Percentiles rank a stretch among this genome's conserved stretches.
These are phyloP conservation scores for Mythimna albipuncta DNA, from an alignment of 2,888 invertebrate genomes.

Conservation along the genomic window DNA sequence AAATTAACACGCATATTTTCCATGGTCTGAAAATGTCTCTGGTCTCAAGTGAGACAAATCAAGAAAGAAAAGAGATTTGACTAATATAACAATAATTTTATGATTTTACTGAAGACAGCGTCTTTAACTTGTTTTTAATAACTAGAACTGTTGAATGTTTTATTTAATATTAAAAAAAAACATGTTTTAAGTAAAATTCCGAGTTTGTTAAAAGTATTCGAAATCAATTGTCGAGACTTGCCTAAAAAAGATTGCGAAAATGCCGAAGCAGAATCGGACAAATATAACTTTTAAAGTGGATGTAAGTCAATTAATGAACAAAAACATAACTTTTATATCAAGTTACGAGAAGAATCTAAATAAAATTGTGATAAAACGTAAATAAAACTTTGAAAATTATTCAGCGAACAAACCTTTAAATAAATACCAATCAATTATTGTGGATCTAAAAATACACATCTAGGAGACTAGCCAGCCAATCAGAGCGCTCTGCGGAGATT, in stretches of 20 bases:
- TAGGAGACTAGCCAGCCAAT: conserved; percentile 4
- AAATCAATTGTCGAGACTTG: not conserved
- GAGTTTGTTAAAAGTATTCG: not conserved
- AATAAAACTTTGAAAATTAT: conserved; percentile 1
- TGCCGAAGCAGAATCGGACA: not conserved
- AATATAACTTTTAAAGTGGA: not conserved
- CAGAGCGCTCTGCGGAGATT: conserved; percentile 15
- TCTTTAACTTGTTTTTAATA: not conserved
- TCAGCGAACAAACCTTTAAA: conserved; percentile 11
- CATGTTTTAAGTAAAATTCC: not conserved
- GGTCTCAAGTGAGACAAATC: no score
- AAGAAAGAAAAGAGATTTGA: no score
- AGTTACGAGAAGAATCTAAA: not conserved
- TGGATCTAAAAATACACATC: conserved; percentile 9
- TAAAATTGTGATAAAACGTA: not conserved
- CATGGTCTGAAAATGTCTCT: no score
- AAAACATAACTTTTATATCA: conserved; percentile 10
- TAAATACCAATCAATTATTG: conserved; percentile 25
- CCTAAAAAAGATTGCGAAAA: not conserved
- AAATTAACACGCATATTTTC: no score
- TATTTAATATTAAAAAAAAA: not conserved
- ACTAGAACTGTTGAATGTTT: not conserved
- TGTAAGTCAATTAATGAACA: conserved; percentile 12
- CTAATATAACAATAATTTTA: no score
- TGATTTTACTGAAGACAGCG: no score